phyloP scores from a whole-genome alignment of 2,797 vertebrate species.

The Aythya fuligula region DNA sequence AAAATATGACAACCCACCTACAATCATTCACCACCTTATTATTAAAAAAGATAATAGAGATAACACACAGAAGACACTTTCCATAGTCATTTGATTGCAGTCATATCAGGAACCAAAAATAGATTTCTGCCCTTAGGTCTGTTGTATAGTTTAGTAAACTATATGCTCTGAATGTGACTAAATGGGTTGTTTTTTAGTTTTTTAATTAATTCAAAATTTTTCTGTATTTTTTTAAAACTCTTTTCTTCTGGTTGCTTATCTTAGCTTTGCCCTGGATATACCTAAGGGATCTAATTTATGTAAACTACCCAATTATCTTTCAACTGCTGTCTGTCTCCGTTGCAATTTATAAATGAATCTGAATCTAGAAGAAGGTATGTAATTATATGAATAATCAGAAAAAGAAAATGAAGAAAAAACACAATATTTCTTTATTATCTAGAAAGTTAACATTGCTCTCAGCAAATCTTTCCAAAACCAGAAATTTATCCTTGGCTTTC shows the following conservation, averaged over 20 bases:
- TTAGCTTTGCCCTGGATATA: neutral
- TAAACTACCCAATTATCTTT: conserved; percentile 32
- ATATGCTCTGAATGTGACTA: neutral
- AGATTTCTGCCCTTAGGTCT: conserved; percentile 33
- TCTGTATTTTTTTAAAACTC: neutral
- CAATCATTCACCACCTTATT: conserved; percentile 62
- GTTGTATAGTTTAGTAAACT: conserved; percentile 14
- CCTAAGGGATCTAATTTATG: conserved; percentile 32
- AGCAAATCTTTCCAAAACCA: neutral
- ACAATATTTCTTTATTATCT: conserved; percentile 39
- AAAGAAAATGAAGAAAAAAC: neutral
- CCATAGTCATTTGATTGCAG: conserved; percentile 30
- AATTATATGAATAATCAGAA: conserved; percentile 49
- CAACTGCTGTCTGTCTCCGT: neutral
- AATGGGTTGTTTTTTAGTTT: neutral
- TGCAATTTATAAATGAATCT: conserved; percentile 48
- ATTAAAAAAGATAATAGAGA: conserved; percentile 62
- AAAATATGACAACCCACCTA: conserved; percentile 61
- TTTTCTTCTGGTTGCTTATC: conserved; percentile 11
- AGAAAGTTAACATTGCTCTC: conserved; percentile 46
- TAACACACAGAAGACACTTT: neutral
- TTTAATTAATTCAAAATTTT: neutral
- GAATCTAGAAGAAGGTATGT: neutral
- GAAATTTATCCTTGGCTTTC: neutral
- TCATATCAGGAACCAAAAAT: conserved; percentile 48